A percentile compares a stretch with the other conserved stretches of the same genome.
Conservation (phyloP, 2,888 invertebrate species). For the Sympetrum striolatum region DNA sequence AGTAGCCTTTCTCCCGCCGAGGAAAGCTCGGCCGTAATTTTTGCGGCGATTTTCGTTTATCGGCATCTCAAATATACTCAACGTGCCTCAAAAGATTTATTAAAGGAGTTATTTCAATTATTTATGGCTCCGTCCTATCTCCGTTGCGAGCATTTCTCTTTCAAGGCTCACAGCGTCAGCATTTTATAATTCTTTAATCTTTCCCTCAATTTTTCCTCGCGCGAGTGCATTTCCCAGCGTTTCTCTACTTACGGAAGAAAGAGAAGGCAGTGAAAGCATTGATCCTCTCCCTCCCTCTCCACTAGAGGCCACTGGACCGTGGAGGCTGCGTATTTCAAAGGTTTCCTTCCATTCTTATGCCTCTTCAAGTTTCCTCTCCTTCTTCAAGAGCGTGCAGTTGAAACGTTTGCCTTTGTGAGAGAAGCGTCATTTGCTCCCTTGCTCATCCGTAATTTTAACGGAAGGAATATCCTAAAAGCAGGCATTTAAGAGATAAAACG, state of each 20-base stretch:
- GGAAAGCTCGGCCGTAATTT: not conserved
- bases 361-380: not conserved
- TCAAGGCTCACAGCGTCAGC: not conserved
- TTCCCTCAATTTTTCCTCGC: not conserved
- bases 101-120: not conserved
- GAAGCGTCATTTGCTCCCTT: not conserved
- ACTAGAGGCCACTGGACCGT: not conserved
- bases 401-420: not conserved
- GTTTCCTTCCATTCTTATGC: not conserved
- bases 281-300: not conserved
- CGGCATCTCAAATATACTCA: not conserved
- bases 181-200: not conserved
- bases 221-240: not conserved
- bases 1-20: no score
- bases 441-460: not conserved
- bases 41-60: not conserved
- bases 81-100: not conserved
- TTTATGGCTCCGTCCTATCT: not conserved
- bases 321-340: not conserved
- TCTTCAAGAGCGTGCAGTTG: not conserved
- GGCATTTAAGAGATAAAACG: no score
- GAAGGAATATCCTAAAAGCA: no score
- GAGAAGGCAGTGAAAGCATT: not conserved
- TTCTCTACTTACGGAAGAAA: not conserved
- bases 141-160: not conserved